Percentiles rank a stretch among this genome's conserved stretches.
phyloP scores from a whole-genome alignment of 2,888 invertebrate genomes.

The Galerucella nymphaeae region DNA sequence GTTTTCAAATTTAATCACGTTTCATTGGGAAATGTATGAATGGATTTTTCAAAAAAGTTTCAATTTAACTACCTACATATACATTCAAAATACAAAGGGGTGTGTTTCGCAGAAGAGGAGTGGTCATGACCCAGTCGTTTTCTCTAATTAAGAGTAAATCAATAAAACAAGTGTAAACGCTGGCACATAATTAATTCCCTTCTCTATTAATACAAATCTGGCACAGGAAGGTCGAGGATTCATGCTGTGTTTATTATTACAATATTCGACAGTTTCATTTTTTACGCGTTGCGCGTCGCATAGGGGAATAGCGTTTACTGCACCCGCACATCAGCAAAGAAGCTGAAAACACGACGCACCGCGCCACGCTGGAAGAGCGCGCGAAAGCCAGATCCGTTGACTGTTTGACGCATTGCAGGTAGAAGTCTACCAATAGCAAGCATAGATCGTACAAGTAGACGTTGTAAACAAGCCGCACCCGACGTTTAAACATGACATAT shows the following conservation, averaged over 20 bases:
- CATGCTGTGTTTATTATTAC: constrained; percentile 39
- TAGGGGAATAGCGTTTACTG: constrained; percentile 56
- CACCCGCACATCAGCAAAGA: constrained; percentile 60
- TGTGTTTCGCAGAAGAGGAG: constrained; percentile 41
- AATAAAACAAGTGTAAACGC: constrained; percentile 30
- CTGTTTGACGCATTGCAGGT: constrained; percentile 88
- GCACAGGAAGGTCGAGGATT: constrained; percentile 27
- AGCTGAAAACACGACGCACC: constrained; percentile 55
- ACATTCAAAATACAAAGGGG: constrained; percentile 38
- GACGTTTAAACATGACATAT: constrained; percentile 72
- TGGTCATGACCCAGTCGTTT: constrained; percentile 38
- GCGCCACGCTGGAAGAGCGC: constrained; percentile 58
- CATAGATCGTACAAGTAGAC: constrained; percentile 69
- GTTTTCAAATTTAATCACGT: no score
- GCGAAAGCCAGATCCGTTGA: constrained; percentile 59
- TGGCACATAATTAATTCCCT: constrained; percentile 12
- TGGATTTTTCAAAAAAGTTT: constrained; percentile 21
- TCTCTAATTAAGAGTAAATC: constrained; percentile 37
- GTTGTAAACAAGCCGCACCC: constrained; percentile 81
- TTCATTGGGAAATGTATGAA: not conserved
- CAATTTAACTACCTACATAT: constrained; percentile 6
- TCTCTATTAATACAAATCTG: constrained; percentile 10
- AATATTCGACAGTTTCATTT: constrained; percentile 38
- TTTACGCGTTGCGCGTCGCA: constrained; percentile 47
- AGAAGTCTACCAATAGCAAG: constrained; percentile 82